These are phyloP conservation scores for Formica aserva DNA, from an alignment of 2,888 invertebrate species.

Conservation along the genomic window DNA sequence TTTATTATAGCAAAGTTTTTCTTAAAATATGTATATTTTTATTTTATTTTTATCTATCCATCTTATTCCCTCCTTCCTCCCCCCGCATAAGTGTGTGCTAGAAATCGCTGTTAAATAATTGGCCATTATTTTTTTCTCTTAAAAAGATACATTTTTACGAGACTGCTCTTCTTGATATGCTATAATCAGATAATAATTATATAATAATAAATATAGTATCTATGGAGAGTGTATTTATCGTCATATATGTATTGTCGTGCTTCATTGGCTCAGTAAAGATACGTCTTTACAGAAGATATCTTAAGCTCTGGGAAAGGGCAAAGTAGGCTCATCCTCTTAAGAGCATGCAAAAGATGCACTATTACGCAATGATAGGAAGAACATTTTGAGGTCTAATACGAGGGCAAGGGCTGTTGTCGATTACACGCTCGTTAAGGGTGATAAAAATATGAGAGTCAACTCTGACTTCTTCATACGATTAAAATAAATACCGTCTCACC, in stretches of 20 bases:
- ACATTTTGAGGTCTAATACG: conserved; percentile 23
- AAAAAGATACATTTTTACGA: not conserved
- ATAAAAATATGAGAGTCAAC: conserved; percentile 49
- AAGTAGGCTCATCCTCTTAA: conserved; percentile 39
- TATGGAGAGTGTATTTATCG: not conserved
- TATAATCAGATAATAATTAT: conserved; percentile 10
- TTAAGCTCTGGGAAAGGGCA: conserved; percentile 33
- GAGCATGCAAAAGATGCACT: conserved; percentile 27
- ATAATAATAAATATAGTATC: conserved; percentile 27
- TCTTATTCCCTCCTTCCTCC: not conserved
- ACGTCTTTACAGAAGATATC: conserved; percentile 5
- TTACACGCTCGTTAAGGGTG: not conserved
- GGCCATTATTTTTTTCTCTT: not conserved
- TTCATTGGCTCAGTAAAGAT: conserved; percentile 13
- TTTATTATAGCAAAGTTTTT: not conserved
- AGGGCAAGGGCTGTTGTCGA: not conserved
- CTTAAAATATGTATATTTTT: not conserved
- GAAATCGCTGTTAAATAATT: not conserved
- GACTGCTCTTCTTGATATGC: not conserved
- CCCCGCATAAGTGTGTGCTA: not conserved
- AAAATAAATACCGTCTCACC: not conserved
- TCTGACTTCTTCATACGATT: conserved; percentile 23
- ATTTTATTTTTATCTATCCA: not conserved
- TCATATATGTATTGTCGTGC: conserved; percentile 14
- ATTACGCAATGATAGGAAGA: conserved; percentile 37